These are phyloP conservation scores for Ameiurus melas DNA, from an alignment of 2,113 vertebrate genomes.

Conservation along the genomic window DNA sequence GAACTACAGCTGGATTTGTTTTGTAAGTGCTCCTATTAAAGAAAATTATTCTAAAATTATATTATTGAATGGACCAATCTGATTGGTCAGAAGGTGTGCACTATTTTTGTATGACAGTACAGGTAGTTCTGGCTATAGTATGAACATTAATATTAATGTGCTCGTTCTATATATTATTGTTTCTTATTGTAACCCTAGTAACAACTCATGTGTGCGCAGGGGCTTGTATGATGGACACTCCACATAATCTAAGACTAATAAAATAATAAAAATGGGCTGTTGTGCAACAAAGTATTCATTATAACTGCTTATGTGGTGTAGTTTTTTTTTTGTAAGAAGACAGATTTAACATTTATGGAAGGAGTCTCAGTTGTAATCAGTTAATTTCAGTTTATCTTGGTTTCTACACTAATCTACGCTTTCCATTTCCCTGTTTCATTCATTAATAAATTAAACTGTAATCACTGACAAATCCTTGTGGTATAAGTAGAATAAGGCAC, in stretches of 20 bases:
- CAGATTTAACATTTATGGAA: not conserved
- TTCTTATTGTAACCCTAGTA: not conserved
- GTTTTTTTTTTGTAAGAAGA: not conserved
- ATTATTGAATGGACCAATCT: not conserved
- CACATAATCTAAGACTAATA: not conserved
- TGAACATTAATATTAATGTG: not conserved
- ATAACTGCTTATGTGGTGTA: not conserved
- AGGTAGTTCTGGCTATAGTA: not conserved
- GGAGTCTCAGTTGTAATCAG: not conserved
- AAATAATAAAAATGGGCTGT: not conserved
- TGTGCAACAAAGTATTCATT: not conserved
- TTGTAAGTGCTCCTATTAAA: not conserved
- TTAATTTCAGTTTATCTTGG: not conserved
- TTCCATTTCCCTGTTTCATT: not conserved
- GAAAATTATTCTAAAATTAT: not conserved
- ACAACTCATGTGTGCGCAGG: not conserved
- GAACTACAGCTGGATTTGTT: not conserved
- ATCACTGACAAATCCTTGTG: not conserved
- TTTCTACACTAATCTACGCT: not conserved
- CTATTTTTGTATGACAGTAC: not conserved
- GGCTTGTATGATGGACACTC: not conserved
- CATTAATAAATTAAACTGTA: not conserved
- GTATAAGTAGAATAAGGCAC: not conserved
- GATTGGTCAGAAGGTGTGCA: not conserved
- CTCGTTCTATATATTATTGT: not conserved